Evolutionary conservation across 2,113 vertebrate genomes (phyloP).

Genomic region (Peromyscus leucopus): DNA sequence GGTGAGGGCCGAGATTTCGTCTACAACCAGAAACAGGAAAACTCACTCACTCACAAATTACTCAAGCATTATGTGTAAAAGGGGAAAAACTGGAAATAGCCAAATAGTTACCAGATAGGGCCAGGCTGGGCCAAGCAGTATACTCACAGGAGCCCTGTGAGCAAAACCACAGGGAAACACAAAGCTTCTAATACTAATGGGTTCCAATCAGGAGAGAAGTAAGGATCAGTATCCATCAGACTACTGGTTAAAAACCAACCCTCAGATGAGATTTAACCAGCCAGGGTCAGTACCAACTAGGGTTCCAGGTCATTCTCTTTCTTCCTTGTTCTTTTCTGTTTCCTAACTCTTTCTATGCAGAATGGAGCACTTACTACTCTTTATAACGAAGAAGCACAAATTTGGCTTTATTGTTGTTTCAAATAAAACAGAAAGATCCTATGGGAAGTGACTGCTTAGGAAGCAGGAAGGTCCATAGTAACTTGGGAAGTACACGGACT

Average conservation of each 20-base stretch:
- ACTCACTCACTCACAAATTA: neutral
- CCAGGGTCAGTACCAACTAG: neutral
- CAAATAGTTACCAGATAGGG: neutral
- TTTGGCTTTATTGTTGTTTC: slow-evolving; percentile 4
- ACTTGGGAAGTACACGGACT: neutral
- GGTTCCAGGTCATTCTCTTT: neutral
- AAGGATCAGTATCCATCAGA: neutral
- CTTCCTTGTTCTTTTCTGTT: slow-evolving; percentile 31
- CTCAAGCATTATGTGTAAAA: neutral
- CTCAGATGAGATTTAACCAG: neutral
- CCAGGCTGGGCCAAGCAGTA: neutral
- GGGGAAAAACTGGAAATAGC: neutral
- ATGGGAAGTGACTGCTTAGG: neutral
- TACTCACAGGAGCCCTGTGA: accelerated
- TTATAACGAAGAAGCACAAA: slow-evolving; percentile 29
- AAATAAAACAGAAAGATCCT: neutral
- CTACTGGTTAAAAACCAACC: neutral
- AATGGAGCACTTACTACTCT: neutral
- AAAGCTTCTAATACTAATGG: neutral
- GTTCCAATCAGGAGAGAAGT: neutral
- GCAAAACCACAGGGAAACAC: neutral
- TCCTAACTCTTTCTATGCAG: slow-evolving; percentile 9
- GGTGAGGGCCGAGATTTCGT: neutral
- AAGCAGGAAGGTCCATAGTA: neutral
- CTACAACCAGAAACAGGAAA: neutral